These are phyloP conservation scores for Manis crassicaudata DNA, from an alignment of 2,797 vertebrate species.

Conservation along the genomic window DNA sequence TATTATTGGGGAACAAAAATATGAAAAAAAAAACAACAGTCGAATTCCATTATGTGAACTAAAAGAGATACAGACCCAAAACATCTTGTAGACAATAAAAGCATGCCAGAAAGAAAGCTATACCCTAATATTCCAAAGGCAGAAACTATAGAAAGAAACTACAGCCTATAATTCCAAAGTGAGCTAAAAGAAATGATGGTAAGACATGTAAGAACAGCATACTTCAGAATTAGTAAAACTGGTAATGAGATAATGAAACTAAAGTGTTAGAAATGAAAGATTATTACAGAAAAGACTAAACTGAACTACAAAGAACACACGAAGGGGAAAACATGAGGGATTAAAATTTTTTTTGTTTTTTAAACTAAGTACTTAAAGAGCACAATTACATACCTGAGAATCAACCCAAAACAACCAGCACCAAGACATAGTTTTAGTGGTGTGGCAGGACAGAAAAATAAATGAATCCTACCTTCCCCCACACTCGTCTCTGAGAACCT, in stretches of 20 bases:
- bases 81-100: background rate
- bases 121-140: background rate
- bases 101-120: background rate
- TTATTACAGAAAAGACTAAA: background rate
- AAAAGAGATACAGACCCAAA: background rate
- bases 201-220: background rate
- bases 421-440: background rate
- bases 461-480: background rate
- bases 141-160: background rate
- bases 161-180: slow-evolving; percentile 7
- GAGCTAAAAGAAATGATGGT: background rate
- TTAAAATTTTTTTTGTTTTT: background rate
- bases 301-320: background rate
- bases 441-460: background rate
- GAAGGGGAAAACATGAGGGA: background rate
- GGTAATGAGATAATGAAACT: slow-evolving; percentile 17
- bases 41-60: background rate
- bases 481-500: background rate
- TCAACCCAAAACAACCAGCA: background rate
- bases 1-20: background rate
- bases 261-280: background rate
- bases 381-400: slow-evolving; percentile 2
- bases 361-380: background rate
- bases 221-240: slow-evolving; percentile 29
- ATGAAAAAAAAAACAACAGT: background rate